phyloP scores from a whole-genome alignment of 2,113 vertebrate species.

The Sitta europaea region DNA sequence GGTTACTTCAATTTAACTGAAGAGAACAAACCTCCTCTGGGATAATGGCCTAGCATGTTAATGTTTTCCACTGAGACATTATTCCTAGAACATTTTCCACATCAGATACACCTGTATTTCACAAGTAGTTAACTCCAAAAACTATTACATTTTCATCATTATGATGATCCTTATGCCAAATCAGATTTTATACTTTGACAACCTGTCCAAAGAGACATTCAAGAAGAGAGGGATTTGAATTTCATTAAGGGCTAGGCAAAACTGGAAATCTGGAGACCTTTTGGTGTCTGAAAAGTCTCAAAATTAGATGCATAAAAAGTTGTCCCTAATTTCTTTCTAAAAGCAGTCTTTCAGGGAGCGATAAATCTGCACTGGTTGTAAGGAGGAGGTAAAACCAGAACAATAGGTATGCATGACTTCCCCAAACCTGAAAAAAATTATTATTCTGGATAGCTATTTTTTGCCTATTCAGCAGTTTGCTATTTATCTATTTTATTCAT shows the following conservation, averaged over 20 bases:
- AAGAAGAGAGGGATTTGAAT: not conserved
- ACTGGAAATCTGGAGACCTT: not conserved
- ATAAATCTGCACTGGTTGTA: not conserved
- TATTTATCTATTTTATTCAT: not conserved
- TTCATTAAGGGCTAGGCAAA: not conserved
- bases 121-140: not conserved
- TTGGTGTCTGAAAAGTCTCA: not conserved
- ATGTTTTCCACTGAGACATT: not conserved
- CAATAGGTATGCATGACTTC: not conserved
- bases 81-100: not conserved
- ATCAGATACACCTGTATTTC: not conserved
- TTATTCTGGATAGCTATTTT: not conserved
- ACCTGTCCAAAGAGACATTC: not conserved
- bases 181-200: not conserved
- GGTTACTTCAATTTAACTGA: not conserved
- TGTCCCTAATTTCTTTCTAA: not conserved
- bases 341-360: not conserved
- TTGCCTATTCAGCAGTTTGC: not conserved
- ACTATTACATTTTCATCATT: not conserved
- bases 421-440: not conserved
- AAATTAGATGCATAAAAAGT: not conserved
- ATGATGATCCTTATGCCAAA: not conserved
- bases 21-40: not conserved
- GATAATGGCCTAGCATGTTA: not conserved
- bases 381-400: not conserved